Evolutionary conservation across 1,140 invertebrate genomes (phyloP).

Genomic region (Tyrophagus putrescentiae): DNA sequence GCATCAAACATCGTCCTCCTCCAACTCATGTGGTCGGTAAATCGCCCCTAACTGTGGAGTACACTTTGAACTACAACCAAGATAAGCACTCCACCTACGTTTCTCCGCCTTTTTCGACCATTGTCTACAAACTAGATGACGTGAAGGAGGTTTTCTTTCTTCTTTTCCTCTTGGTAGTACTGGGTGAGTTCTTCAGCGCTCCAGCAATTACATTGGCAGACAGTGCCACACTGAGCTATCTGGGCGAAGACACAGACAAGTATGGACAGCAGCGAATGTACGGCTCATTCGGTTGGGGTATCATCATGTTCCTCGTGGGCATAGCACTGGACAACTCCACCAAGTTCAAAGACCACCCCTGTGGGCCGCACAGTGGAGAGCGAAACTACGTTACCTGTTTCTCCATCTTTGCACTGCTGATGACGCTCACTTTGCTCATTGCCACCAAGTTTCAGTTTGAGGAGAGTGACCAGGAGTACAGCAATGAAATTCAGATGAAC

Average conservation of each 20-base stretch:
- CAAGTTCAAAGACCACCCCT: conserved; percentile 71
- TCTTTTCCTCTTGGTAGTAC: conserved; percentile 70
- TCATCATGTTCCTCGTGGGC: conserved; percentile 96
- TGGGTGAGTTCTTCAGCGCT: conserved; percentile 93
- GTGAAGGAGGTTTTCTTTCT: conserved; percentile 94
- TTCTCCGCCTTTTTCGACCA: conserved; percentile 76
- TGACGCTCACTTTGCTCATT: conserved; percentile 81
- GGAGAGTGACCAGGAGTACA: neutral
- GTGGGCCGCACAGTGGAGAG: conserved; percentile 66
- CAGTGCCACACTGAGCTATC: conserved; percentile 69
- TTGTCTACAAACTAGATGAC: conserved; percentile 71
- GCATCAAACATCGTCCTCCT: conserved; percentile 30
- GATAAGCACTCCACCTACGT: conserved; percentile 58
- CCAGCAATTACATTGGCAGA: conserved; percentile 94
- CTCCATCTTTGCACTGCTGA: conserved; percentile 87
- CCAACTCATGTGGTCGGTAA: conserved; percentile 40
- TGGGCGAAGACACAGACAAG: conserved; percentile 66
- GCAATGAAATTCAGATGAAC: conserved; percentile 19
- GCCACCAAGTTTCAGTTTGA: conserved; percentile 59
- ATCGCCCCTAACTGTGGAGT: conserved; percentile 57
- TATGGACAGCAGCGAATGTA: conserved; percentile 97
- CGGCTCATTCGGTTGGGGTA: conserved; percentile 89
- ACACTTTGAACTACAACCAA: conserved; percentile 53
- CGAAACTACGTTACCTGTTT: conserved; percentile 99
- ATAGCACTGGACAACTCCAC: conserved; percentile 84